A percentile compares a stretch with the other conserved stretches of the same genome.
Conservation (phyloP, 2,113 vertebrate species). For the Piprites chloris region DNA sequence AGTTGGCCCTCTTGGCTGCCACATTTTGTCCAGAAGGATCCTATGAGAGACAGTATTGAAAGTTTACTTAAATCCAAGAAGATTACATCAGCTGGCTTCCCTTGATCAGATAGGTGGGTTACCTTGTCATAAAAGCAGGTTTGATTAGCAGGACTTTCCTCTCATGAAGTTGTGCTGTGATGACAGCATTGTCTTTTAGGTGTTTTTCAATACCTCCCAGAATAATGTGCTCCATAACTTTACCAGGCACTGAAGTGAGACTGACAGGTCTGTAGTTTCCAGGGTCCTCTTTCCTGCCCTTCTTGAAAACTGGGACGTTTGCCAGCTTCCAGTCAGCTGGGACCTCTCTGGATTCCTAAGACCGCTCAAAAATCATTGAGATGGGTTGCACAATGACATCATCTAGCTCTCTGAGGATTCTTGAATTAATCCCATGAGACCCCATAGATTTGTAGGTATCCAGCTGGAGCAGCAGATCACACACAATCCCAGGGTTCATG, state of each 20-base stretch:
- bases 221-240: not conserved
- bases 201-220: not conserved
- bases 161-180: not conserved
- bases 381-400: not conserved
- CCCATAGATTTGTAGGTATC: not conserved
- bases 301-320: not conserved
- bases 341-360: not conserved
- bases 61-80: not conserved
- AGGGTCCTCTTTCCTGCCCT: not conserved
- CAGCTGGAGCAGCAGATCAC: not conserved
- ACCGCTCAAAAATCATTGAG: not conserved
- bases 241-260: not conserved
- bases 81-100: not conserved
- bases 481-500: not conserved
- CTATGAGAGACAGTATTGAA: not conserved
- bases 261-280: not conserved
- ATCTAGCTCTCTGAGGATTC: not conserved
- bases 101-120: not conserved
- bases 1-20: not conserved
- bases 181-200: not conserved
- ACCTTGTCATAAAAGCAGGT: not conserved
- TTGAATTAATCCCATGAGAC: not conserved
- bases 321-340: not conserved
- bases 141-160: not conserved
- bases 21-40: not conserved